Conservation (phyloP, 2,888 invertebrate genomes). For the Drosophila affinis region DNA sequence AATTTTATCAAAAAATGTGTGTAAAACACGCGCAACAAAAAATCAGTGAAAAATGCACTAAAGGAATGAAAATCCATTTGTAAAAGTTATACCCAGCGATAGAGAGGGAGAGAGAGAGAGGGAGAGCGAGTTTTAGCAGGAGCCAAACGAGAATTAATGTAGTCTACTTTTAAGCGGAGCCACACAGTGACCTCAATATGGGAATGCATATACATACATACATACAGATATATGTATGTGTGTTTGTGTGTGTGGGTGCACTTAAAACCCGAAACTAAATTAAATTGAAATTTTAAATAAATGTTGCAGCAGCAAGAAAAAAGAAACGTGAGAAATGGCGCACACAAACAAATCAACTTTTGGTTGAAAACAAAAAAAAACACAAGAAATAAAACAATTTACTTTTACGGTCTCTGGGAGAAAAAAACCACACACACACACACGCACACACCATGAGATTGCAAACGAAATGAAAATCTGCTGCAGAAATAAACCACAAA, state of each 20-base stretch:
- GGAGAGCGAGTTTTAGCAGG: conserved; percentile 13
- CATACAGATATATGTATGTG: conserved; percentile 7
- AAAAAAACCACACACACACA: conserved; percentile 21
- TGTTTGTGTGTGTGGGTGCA: conserved; percentile 39
- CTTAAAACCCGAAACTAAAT: conserved; percentile 79
- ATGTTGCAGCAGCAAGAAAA: conserved; percentile 45
- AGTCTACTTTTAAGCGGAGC: conserved; percentile 68
- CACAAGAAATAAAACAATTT: conserved; percentile 72
- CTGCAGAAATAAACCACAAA: conserved; percentile 69
- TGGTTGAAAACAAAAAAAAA: conserved; percentile 21
- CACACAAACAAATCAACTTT: conserved; percentile 55
- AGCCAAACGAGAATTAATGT: conserved; percentile 74
- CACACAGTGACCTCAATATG: conserved; percentile 63
- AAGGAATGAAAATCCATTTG: conserved; percentile 61
- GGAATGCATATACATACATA: conserved; percentile 19
- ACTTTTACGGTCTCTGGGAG: conserved; percentile 49
- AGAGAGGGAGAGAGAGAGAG: background rate
- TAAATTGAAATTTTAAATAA: conserved; percentile 79
- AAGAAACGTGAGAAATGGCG: conserved; percentile 61
- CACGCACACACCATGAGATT: conserved; percentile 48
- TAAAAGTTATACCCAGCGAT: conserved; percentile 60
- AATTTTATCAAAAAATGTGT: conserved; percentile 50
- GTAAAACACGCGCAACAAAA: conserved; percentile 36
- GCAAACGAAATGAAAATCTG: conserved; percentile 77
- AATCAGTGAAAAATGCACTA: conserved; percentile 3